These are phyloP conservation scores for Melanotaenia pygmaea DNA, from an alignment of 2,797 vertebrate genomes.

Conservation along the genomic window DNA sequence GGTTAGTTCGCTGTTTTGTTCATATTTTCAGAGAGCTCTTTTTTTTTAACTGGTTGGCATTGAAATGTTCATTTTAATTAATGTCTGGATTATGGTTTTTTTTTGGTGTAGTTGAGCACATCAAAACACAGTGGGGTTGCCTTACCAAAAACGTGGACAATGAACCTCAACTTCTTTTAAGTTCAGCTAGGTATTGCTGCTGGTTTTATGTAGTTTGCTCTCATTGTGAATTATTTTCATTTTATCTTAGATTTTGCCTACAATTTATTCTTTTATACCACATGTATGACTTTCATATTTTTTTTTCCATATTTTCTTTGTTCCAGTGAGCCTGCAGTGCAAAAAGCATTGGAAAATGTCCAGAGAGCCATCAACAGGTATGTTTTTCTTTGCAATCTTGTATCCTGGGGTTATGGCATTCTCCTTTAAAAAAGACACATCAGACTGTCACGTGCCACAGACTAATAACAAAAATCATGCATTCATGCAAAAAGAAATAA, in stretches of 20 bases:
- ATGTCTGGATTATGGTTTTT: slow-evolving; percentile 2
- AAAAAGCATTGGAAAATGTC: slow-evolving; percentile 62
- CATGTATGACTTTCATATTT: slow-evolving; percentile 15
- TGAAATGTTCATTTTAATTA: slow-evolving; percentile 3
- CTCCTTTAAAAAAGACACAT: neutral
- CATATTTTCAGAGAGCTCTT: neutral
- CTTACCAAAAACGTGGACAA: slow-evolving; percentile 59
- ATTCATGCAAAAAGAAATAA: neutral
- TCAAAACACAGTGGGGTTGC: slow-evolving; percentile 70
- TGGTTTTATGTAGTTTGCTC: neutral
- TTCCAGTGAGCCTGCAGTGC: slow-evolving; percentile 61
- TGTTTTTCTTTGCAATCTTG: slow-evolving; percentile 1
- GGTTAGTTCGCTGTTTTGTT: slow-evolving; percentile 61
- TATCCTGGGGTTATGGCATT: neutral
- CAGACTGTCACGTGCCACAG: no score
- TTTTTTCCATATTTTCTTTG: no score
- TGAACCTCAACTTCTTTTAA: slow-evolving; percentile 44
- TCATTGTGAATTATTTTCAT: neutral
- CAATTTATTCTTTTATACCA: neutral
- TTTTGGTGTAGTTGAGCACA: slow-evolving; percentile 68
- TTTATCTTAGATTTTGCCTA: neutral
- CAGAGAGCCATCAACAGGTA: slow-evolving; percentile 76
- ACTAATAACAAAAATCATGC: neutral
- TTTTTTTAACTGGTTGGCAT: neutral
- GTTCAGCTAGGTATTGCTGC: slow-evolving; percentile 64